Percentiles rank a stretch among this genome's conserved stretches.
phyloP scores from a whole-genome alignment of 2,113 vertebrate species.

The Bujurquina vittata region DNA sequence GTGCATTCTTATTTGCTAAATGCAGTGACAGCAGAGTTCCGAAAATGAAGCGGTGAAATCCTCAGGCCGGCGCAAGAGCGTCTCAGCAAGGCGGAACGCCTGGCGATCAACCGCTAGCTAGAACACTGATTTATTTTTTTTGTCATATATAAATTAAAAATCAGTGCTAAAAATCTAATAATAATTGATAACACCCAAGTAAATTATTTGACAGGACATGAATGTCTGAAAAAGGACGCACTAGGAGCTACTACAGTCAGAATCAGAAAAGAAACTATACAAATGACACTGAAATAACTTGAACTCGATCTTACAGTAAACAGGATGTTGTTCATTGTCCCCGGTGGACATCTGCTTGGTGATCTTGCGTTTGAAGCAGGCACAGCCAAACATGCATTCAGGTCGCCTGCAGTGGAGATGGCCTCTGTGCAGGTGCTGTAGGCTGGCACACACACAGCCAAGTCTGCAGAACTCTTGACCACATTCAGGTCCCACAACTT shows the following conservation, averaged over 20 bases:
- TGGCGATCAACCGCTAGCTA: too few relatives aligned
- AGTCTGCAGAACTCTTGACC: slow-evolving; percentile 89
- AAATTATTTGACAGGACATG: too few relatives aligned
- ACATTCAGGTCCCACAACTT: slow-evolving; percentile 74
- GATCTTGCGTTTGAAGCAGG: slow-evolving; percentile 87
- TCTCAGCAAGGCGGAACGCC: too few relatives aligned
- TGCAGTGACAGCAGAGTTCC: too few relatives aligned
- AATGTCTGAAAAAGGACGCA: neutral
- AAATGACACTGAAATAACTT: neutral
- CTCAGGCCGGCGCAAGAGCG: too few relatives aligned
- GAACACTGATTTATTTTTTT: too few relatives aligned
- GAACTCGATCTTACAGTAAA: slow-evolving; percentile 46
- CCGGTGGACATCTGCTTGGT: slow-evolving; percentile 72
- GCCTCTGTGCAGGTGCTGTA: slow-evolving; percentile 76
- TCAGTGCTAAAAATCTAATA: neutral
- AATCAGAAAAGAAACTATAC: neutral
- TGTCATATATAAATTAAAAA: neutral
- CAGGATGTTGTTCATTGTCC: slow-evolving; percentile 49
- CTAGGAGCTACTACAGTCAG: neutral
- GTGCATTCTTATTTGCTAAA: too few relatives aligned
- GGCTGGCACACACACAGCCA: slow-evolving; percentile 92
- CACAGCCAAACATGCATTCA: slow-evolving; percentile 93
- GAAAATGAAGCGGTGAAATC: too few relatives aligned
- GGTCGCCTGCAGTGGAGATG: slow-evolving; percentile 86
- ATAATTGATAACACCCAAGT: too few relatives aligned